Evolutionary conservation across 2,113 vertebrate genomes (phyloP).

Genomic region (Sylvia atricapilla): DNA sequence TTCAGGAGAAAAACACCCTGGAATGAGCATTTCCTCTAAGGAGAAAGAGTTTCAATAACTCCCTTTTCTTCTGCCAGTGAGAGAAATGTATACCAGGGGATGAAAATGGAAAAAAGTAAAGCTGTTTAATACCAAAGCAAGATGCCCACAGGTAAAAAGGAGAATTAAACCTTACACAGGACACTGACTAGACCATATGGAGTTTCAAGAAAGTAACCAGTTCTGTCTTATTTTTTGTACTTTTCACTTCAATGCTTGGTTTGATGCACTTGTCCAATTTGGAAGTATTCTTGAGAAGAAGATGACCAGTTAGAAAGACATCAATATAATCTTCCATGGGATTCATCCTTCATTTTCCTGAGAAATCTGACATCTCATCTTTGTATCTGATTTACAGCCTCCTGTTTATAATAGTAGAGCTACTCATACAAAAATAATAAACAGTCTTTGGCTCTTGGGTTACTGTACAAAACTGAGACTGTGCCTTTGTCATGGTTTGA

Average conservation of each 20-base stretch:
- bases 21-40: not conserved
- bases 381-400: not conserved
- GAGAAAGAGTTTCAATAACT: not conserved
- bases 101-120: not conserved
- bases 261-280: not conserved
- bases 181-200: not conserved
- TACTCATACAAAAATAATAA: not conserved
- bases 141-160: not conserved
- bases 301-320: not conserved
- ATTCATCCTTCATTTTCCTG: not conserved
- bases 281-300: not conserved
- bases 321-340: not conserved
- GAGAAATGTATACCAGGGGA: not conserved
- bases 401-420: not conserved
- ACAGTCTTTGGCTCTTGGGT: not conserved
- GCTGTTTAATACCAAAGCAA: not conserved
- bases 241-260: not conserved
- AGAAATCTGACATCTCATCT: not conserved
- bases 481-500: no score
- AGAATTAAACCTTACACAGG: not conserved
- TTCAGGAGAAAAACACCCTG: not conserved
- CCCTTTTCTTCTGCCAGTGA: not conserved
- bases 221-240: not conserved
- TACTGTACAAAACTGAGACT: not conserved
- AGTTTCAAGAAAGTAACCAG: not conserved